Evolutionary conservation across 1,140 invertebrate genomes (phyloP).

Genomic region (Globodera rostochiensis): DNA sequence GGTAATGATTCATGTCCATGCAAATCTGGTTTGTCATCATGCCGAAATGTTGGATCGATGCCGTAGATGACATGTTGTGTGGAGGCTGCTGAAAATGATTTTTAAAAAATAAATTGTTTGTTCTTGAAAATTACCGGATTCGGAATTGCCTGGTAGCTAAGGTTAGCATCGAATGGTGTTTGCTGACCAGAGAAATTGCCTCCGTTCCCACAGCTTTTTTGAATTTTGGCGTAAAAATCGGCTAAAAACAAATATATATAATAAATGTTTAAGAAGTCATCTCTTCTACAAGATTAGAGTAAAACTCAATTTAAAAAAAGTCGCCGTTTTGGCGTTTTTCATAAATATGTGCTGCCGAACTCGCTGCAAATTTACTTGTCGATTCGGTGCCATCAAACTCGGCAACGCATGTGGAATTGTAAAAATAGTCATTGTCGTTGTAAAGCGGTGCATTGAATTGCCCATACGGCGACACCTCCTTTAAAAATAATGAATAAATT

Average conservation of each 20-base stretch:
- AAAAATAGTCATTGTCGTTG: background rate
- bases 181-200: background rate
- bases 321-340: too few relatives aligned
- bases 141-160: constrained; percentile 27
- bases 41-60: background rate
- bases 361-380: background rate
- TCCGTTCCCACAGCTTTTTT: background rate
- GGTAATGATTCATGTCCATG: constrained; percentile 1
- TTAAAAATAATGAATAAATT: background rate
- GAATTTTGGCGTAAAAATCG: constrained; percentile 21
- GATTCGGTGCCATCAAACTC: constrained; percentile 1
- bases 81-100: constrained; percentile 15
- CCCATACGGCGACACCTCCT: constrained; percentile 9
- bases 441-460: background rate
- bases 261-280: background rate
- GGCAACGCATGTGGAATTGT: background rate
- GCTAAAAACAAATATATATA: constrained; percentile 22
- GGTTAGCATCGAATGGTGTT: constrained; percentile 14
- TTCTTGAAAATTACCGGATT: constrained; percentile 11
- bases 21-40: background rate
- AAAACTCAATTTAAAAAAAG: background rate
- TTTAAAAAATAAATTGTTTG: constrained; percentile 11
- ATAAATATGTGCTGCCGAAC: too few relatives aligned
- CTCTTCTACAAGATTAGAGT: background rate
- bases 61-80: background rate